A percentile compares a stretch with the other conserved stretches of the same genome.
Conservation (phyloP, 30 jellyfish, hydroid and myxozoan genomes). For the Pelagia noctiluca region DNA sequence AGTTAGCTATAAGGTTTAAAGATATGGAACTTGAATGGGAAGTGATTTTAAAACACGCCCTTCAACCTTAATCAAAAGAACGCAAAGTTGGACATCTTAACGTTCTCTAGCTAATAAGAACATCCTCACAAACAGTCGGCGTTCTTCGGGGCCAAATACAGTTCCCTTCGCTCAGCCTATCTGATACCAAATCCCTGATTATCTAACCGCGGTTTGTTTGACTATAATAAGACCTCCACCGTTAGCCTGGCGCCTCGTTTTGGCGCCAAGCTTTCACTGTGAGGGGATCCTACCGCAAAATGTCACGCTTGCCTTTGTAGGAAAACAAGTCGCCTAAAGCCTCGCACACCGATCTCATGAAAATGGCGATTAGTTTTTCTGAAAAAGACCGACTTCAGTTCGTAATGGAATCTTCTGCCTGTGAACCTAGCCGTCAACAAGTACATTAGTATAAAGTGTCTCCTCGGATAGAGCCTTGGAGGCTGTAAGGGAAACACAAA, state of each 20-base stretch:
- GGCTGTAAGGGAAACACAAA: too few species aligned
- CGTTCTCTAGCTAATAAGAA: too few species aligned
- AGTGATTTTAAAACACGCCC: too few species aligned
- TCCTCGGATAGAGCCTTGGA: too few species aligned
- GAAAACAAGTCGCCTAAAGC: conserved; percentile 58
- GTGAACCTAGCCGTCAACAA: conserved; percentile 67
- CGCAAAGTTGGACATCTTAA: too few species aligned
- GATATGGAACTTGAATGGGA: too few species aligned
- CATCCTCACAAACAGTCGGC: too few species aligned
- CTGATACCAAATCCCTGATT: conserved; percentile 66
- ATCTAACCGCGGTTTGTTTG: conserved; percentile 71
- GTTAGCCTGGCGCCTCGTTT: conserved; percentile 81
- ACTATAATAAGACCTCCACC: conserved; percentile 42
- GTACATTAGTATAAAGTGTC: too few species aligned
- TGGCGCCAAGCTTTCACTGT: conserved; percentile 70
- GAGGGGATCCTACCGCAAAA: conserved; percentile 60
- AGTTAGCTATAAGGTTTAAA: too few species aligned
- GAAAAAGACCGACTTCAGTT: conserved; percentile 54
- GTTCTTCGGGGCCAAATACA: too few species aligned
- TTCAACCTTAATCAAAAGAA: too few species aligned
- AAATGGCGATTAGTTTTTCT: conserved; percentile 39
- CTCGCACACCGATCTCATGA: conserved; percentile 52
- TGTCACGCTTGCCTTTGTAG: conserved; percentile 65
- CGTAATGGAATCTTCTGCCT: conserved; percentile 15
- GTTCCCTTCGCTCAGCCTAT: too few species aligned